A percentile compares a stretch with the other conserved stretches of the same genome.
Conservation (phyloP, 1,140 invertebrate species). For the Drosophila orosa region DNA sequence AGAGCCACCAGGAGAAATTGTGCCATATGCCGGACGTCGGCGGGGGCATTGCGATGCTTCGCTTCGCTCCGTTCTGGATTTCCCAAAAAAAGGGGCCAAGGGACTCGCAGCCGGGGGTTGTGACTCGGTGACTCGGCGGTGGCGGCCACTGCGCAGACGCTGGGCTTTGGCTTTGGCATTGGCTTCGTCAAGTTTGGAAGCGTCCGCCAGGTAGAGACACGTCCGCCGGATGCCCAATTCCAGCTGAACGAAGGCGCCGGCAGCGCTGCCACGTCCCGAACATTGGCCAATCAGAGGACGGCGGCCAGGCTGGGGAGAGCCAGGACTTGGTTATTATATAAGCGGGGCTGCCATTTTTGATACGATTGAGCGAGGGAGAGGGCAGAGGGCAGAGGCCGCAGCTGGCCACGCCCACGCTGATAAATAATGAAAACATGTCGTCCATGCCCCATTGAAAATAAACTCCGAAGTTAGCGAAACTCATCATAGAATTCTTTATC, state of each 20-base stretch:
- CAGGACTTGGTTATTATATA: constrained; percentile 45
- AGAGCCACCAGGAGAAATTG: constrained; percentile 68
- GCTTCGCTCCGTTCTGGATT: constrained; percentile 42
- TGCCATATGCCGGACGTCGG: constrained; percentile 71
- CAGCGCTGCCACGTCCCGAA: constrained; percentile 36
- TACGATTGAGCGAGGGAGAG: constrained; percentile 31
- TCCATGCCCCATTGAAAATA: constrained; percentile 83
- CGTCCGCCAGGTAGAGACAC: constrained; percentile 50
- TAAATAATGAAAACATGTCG: constrained; percentile 84
- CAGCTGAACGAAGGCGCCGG: constrained; percentile 72
- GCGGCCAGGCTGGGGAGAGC: neutral
- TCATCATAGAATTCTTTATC: constrained; percentile 84
- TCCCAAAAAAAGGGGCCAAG: neutral
- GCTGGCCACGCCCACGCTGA: constrained; percentile 72
- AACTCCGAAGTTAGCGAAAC: constrained; percentile 84
- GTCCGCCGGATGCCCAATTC: constrained; percentile 60
- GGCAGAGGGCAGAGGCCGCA: neutral
- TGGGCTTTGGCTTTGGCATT: constrained; percentile 53
- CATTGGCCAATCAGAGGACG: constrained; percentile 50
- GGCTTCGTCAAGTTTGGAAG: constrained; percentile 74
- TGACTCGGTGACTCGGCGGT: neutral
- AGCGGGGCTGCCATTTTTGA: constrained; percentile 69
- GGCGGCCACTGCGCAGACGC: constrained; percentile 55
- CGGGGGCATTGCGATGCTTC: constrained; percentile 60
- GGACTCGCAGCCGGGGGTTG: neutral